Base-by-base conservation (phyloP, 2,113 vertebrate genomes). In the Mola mola region DNA sequence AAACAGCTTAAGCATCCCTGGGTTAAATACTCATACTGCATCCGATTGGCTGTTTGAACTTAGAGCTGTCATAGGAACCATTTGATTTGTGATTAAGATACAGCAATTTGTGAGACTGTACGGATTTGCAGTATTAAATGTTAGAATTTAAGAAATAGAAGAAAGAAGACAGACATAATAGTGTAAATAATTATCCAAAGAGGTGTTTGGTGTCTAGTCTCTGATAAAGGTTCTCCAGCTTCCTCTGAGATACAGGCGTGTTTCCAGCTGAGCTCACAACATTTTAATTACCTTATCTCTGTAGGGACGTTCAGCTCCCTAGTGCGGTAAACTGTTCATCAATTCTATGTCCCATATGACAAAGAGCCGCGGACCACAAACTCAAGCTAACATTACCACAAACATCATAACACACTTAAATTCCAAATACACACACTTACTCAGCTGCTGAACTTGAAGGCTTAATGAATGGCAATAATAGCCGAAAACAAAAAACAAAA, bases 261-360 rank as follows among this genome's bases (percentile, higher is more conserved):
- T 76, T 81, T 79, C 72, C 48, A 78, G 58, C 78, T 86, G 85
- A 89, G 81, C 52, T 73, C 73, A 87, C 76, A 87, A 76, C 75
- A 87, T 88, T 91, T 90, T 87, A 91, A 91, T 91, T 87, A 89
- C 59, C 48, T n/a, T 52, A 41, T 49, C 71, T 75, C 76, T 66
- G 55, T 37, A 58, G 83, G 83, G 84, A 80, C 63, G 34, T n/a
- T 24, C 16, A 41, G 46, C 29, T 89, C 86, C 78, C 83, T 16
- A 11, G 73, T 76, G 86, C 72, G 58, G 41, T 65, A 34, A 47
- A 79, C 13, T 37, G 64, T 78, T 83, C 78, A 59, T 60, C 55
- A 78, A 57, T 70, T 84, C 40, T 50, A 28, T 12, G 44, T 88
- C 84, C 86, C 82, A 72, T 2, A 82, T 72, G 76, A 88, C 49